Evolutionary conservation across 2,113 vertebrate genomes (phyloP).

Genomic region (Hyaena hyaena): DNA sequence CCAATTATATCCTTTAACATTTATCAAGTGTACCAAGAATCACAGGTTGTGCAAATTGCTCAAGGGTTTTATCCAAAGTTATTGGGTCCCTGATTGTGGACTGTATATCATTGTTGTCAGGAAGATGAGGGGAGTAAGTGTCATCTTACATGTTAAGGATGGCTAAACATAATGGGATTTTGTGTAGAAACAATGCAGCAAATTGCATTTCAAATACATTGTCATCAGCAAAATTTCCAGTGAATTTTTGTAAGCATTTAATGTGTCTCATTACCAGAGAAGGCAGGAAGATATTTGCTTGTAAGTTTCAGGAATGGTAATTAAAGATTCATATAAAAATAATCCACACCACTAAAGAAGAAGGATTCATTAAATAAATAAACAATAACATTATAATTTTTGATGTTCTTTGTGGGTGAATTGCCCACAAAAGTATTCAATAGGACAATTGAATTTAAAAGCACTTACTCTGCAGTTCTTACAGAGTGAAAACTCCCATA

Average conservation of each 20-base stretch:
- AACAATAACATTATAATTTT: background rate
- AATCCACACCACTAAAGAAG: background rate
- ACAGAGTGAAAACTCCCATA: background rate
- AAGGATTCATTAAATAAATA: background rate
- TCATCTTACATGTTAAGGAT: background rate
- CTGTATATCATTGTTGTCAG: background rate
- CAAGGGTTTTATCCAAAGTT: background rate
- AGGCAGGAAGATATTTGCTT: background rate
- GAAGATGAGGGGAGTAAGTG: background rate
- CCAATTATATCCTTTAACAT: background rate
- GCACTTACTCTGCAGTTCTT: background rate
- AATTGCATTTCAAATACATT: background rate
- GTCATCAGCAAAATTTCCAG: background rate
- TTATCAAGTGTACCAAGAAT: background rate
- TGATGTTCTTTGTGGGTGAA: background rate
- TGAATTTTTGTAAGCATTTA: background rate
- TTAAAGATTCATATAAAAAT: conserved; percentile 23
- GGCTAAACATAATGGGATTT: background rate
- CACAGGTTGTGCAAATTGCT: background rate
- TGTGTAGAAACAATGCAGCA: background rate
- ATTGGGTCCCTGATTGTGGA: background rate
- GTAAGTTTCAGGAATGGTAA: conserved; percentile 2
- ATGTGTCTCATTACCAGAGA: background rate
- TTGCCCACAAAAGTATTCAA: background rate
- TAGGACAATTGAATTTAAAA: background rate